Evolutionary conservation across 2,888 invertebrate genomes (phyloP).

Genomic region (Chloroclystis v-ata): DNA sequence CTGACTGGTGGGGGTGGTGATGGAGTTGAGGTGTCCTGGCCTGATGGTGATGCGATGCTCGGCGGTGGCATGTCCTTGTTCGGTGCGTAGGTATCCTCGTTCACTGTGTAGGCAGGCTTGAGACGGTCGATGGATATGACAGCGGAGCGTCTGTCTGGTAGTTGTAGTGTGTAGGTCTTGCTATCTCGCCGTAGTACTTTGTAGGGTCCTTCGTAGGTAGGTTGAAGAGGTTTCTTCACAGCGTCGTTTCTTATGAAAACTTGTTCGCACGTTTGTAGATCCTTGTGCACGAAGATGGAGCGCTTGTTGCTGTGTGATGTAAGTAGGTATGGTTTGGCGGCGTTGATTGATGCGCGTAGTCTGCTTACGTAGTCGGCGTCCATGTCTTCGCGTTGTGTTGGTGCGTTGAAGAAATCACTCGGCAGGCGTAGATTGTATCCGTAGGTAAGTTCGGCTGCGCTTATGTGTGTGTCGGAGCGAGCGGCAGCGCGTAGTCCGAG

Average conservation of each 20-base stretch:
- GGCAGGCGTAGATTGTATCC: background rate
- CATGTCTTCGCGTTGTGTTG: background rate
- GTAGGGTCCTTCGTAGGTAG: background rate
- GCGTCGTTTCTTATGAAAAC: background rate
- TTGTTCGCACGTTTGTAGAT: background rate
- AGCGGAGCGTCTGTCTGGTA: background rate
- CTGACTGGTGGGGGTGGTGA: background rate
- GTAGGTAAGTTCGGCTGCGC: conserved; percentile 2
- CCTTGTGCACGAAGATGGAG: background rate
- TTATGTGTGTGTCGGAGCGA: background rate
- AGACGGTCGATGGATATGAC: background rate
- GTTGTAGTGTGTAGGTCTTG: background rate
- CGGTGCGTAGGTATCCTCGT: background rate
- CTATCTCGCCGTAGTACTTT: background rate
- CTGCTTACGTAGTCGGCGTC: background rate
- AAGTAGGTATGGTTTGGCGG: no score
- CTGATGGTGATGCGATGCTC: background rate
- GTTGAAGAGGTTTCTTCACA: background rate
- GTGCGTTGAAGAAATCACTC: background rate
- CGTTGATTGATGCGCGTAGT: background rate
- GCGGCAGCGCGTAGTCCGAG: background rate
- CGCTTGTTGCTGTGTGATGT: background rate
- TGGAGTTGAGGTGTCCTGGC: background rate
- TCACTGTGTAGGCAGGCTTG: background rate
- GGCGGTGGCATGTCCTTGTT: no score